These are phyloP conservation scores for Epicauta chinensis DNA, from an alignment of 1,140 invertebrate genomes.

Conservation along the genomic window DNA sequence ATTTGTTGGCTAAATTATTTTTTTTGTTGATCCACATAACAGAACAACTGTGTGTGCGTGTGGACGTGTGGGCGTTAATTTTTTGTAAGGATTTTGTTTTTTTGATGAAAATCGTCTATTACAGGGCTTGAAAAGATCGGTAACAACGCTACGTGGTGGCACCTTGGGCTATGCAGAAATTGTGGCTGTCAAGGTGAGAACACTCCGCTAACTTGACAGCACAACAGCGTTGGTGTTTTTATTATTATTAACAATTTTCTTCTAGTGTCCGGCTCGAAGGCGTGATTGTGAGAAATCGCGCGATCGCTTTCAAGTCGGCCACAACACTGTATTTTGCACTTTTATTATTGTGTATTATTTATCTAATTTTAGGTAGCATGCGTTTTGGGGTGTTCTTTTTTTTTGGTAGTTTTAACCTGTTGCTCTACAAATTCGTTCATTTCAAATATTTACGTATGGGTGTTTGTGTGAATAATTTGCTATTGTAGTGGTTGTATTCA, in stretches of 20 bases:
- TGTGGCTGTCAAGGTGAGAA: slow-evolving; percentile 87
- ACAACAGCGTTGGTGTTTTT: slow-evolving; percentile 10
- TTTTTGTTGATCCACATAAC: background rate
- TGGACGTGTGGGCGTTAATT: background rate
- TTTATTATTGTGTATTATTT: slow-evolving; percentile 1
- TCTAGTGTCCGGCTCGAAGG: too few species aligned
- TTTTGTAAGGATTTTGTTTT: background rate
- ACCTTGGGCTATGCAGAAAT: slow-evolving; percentile 88
- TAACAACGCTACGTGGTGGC: slow-evolving; percentile 80
- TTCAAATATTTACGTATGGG: too few species aligned
- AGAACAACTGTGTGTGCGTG: background rate
- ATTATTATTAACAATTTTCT: slow-evolving; percentile 1
- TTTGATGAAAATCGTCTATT: slow-evolving; percentile 23
- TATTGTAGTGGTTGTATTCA: slow-evolving; percentile 34
- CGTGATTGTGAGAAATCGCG: too few species aligned
- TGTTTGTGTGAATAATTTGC: background rate
- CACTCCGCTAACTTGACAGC: slow-evolving; percentile 6
- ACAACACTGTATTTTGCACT: background rate
- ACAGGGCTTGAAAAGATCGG: slow-evolving; percentile 85
- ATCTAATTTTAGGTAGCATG: background rate
- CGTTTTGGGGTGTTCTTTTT: slow-evolving; percentile 9
- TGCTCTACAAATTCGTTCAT: background rate
- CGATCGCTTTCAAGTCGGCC: too few species aligned
- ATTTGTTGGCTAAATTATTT: slow-evolving; percentile 9
- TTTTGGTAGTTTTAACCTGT: slow-evolving; percentile 6